Evolutionary conservation across 2,888 invertebrate species (phyloP).

Genomic region (Cenopis cana): DNA sequence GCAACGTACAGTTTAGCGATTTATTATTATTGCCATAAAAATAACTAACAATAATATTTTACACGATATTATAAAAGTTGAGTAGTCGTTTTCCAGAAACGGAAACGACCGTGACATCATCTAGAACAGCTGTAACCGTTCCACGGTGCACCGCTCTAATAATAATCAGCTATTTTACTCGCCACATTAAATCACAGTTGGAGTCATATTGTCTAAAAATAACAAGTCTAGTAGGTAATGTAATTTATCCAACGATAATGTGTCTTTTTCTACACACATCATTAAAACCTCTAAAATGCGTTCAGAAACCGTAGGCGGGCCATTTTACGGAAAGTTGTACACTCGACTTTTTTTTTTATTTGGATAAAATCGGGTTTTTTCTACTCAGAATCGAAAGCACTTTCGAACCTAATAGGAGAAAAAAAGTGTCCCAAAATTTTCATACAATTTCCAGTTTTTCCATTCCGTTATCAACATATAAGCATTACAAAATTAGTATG

Average conservation of each 20-base stretch:
- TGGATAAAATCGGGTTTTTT: no score
- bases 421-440: no score
- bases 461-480: no score
- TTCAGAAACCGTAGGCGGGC: no score
- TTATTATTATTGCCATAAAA: background rate
- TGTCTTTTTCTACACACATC: no score
- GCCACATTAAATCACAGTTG: constrained; percentile 4
- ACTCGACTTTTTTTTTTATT: no score
- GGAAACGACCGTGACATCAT: constrained; percentile 35
- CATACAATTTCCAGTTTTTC: no score
- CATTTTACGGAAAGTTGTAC: no score
- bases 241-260: background rate
- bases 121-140: background rate
- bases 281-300: no score
- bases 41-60: background rate
- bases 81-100: constrained; percentile 28
- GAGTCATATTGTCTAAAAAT: background rate
- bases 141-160: background rate
- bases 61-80: constrained; percentile 5
- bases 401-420: no score
- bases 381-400: no score
- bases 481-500: no score
- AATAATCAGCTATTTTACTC: constrained; percentile 27
- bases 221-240: background rate
- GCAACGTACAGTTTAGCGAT: background rate